These are phyloP conservation scores for Phlogophora meticulosa DNA, from an alignment of 2,888 invertebrate genomes.

Conservation along the genomic window DNA sequence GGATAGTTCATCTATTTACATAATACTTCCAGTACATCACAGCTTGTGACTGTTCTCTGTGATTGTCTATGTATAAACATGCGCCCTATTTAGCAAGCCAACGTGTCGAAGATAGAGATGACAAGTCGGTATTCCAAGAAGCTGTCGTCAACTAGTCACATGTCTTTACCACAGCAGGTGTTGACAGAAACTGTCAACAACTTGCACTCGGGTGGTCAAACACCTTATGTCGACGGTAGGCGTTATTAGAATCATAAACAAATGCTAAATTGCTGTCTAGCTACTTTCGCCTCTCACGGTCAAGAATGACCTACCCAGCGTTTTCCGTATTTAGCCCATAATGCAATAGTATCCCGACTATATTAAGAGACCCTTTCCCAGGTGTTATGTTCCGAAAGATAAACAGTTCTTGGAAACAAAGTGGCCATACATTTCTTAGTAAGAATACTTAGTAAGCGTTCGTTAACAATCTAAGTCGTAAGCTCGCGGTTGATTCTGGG, in stretches of 20 bases:
- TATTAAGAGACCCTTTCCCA: slow-evolving; percentile 69
- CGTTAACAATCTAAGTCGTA: slow-evolving; percentile 55
- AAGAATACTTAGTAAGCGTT: slow-evolving; percentile 77
- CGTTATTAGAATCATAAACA: slow-evolving; percentile 3
- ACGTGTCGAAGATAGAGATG: slow-evolving; percentile 16
- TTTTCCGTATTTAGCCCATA: slow-evolving; percentile 42
- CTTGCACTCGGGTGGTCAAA: background rate
- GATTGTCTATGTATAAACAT: slow-evolving; percentile 28
- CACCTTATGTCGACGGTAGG: background rate
- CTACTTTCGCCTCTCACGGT: slow-evolving; percentile 33
- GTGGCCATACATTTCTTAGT: slow-evolving; percentile 40
- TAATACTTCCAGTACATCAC: background rate
- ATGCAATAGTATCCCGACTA: slow-evolving; percentile 51
- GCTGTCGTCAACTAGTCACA: slow-evolving; percentile 43
- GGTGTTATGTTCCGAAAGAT: slow-evolving; percentile 80
- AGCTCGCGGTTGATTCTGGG: slow-evolving; percentile 55
- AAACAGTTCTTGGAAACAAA: slow-evolving; percentile 77
- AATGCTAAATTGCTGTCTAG: slow-evolving; percentile 1
- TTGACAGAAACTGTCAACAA: slow-evolving; percentile 4
- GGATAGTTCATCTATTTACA: slow-evolving; percentile 5
- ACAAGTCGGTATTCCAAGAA: slow-evolving; percentile 29
- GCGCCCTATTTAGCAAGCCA: slow-evolving; percentile 21
- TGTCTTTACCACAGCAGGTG: slow-evolving; percentile 32
- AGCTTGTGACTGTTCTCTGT: background rate
- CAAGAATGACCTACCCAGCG: slow-evolving; percentile 34